Evolutionary conservation across 1,140 invertebrate genomes (phyloP).

Genomic region (Conus betulinus): DNA sequence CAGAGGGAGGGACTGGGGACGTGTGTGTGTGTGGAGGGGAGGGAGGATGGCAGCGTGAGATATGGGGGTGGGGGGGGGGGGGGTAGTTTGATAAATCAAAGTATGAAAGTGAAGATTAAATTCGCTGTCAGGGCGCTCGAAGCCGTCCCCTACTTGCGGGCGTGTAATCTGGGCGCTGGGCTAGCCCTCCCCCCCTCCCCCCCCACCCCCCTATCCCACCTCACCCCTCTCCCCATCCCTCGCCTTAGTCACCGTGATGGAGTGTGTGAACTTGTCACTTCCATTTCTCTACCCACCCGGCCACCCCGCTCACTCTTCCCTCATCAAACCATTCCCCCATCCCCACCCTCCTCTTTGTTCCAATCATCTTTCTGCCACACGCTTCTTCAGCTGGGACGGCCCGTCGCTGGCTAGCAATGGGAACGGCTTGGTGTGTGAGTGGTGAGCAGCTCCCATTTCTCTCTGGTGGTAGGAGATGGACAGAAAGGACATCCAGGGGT

Average conservation of each 20-base stretch:
- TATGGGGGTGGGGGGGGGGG: not conserved
- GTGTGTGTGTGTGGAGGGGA: no score
- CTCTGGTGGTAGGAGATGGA: not conserved
- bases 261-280: conserved; percentile 43
- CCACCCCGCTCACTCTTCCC: not conserved
- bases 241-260: conserved; percentile 40
- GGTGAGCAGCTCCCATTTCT: not conserved
- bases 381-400: not conserved
- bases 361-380: not conserved
- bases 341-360: no score
- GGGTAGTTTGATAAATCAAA: conserved; percentile 41
- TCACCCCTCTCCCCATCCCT: not conserved
- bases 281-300: conserved; percentile 20
- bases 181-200: not conserved
- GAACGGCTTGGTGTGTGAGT: no score
- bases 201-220: not conserved
- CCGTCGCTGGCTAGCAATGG: no score
- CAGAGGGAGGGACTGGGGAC: not conserved
- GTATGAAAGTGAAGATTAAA: conserved; percentile 45
- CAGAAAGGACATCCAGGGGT: not conserved
- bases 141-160: not conserved
- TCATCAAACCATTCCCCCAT: not conserved
- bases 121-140: conserved; percentile 32
- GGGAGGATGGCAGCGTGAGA: not conserved
- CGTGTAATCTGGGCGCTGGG: conserved; percentile 32